Evolutionary conservation across 2,797 vertebrate genomes (phyloP).

Genomic region (Rallus crepitans): DNA sequence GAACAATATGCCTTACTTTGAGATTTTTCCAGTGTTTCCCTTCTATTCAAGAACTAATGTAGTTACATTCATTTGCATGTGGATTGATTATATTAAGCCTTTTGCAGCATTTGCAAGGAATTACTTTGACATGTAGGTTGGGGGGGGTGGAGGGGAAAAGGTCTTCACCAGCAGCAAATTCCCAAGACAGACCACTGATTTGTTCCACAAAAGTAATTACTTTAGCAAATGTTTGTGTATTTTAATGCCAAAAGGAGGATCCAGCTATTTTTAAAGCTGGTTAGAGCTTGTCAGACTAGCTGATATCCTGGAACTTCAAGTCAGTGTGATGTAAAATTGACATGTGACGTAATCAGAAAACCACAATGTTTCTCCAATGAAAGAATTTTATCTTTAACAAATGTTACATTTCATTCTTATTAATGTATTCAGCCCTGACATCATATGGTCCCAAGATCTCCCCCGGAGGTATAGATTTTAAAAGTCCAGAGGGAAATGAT

Average conservation of each 20-base stretch:
- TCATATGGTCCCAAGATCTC: neutral
- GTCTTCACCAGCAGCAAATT: constrained; percentile 32
- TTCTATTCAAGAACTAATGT: neutral
- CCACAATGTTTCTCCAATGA: neutral
- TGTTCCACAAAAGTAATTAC: constrained; percentile 55
- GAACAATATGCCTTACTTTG: neutral
- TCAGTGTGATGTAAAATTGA: neutral
- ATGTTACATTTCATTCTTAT: neutral
- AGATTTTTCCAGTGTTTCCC: neutral
- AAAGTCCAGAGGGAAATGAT: constrained; percentile 14
- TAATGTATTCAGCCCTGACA: constrained; percentile 20
- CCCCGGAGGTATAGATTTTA: constrained; percentile 8
- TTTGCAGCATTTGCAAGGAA: neutral
- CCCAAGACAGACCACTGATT: neutral
- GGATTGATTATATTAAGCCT: neutral
- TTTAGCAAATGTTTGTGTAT: constrained; percentile 62
- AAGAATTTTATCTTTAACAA: constrained; percentile 14
- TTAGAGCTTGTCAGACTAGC: neutral
- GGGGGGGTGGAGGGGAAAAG: neutral
- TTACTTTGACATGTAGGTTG: neutral
- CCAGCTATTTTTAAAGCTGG: constrained; percentile 33
- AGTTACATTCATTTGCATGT: neutral
- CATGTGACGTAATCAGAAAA: neutral
- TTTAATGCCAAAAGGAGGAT: constrained; percentile 28
- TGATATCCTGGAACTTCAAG: neutral